Percentiles rank a stretch among this genome's conserved stretches.
phyloP scores from a whole-genome alignment of 2,888 invertebrate genomes.

The Electrophaes corylata region DNA sequence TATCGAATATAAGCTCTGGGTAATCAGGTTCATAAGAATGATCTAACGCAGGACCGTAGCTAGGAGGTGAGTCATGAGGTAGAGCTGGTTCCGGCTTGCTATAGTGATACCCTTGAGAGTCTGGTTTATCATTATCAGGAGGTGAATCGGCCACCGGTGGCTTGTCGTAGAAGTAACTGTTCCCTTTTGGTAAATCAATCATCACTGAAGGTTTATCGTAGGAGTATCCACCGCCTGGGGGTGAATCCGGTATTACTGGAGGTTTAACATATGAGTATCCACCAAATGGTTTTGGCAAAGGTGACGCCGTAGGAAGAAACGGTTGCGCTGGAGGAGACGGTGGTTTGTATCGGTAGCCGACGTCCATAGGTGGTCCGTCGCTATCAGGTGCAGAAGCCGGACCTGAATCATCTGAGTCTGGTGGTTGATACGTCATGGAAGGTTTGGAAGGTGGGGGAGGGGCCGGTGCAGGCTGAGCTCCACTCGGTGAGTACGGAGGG shows the following conservation, averaged over 20 bases:
- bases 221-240: constrained; percentile 49
- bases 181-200: constrained; percentile 52
- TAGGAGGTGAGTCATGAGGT: constrained; percentile 13
- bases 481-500: constrained; percentile 65
- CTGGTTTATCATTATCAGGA: constrained; percentile 55
- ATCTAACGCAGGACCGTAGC: constrained; percentile 13
- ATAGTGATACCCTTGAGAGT: constrained; percentile 49
- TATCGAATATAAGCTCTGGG: constrained; percentile 66
- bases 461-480: constrained; percentile 37
- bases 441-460: constrained; percentile 36
- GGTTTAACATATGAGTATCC: constrained; percentile 73
- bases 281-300: constrained; percentile 59
- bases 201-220: constrained; percentile 66
- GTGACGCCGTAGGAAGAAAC: constrained; percentile 62
- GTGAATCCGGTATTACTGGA: constrained; percentile 22
- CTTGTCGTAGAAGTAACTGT: constrained; percentile 68
- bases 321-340: constrained; percentile 46
- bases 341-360: constrained; percentile 67
- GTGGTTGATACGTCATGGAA: constrained; percentile 50
- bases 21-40: constrained; percentile 56
- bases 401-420: constrained; percentile 47
- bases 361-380: constrained; percentile 52
- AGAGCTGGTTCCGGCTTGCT: constrained; percentile 38
- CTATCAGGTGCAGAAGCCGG: constrained; percentile 48
- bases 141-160: constrained; percentile 59